Evolutionary conservation across 2,113 vertebrate species (phyloP).

Genomic region (Elephas maximus): DNA sequence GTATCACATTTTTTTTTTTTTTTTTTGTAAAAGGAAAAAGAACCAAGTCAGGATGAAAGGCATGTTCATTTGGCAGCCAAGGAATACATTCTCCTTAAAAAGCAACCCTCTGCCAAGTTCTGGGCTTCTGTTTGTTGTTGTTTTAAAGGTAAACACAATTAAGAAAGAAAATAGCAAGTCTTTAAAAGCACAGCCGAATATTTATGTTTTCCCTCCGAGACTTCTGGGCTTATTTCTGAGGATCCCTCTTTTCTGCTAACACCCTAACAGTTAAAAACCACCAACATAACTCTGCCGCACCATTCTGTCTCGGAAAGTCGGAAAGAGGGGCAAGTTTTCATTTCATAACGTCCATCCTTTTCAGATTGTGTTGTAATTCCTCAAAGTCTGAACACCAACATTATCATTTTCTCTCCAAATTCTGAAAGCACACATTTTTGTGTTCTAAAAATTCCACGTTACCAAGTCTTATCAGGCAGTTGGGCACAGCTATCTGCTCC

Average conservation of each 20-base stretch:
- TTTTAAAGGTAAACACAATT: conserved; percentile 82
- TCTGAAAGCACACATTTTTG: neutral
- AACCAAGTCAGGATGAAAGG: conserved; percentile 56
- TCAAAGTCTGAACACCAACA: conserved; percentile 12
- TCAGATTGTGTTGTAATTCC: neutral
- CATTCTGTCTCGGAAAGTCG: neutral
- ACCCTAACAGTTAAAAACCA: conserved; percentile 30
- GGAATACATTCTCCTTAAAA: conserved; percentile 65
- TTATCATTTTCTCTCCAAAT: conserved; percentile 51
- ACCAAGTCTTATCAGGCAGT: conserved; percentile 9
- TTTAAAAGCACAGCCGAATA: conserved; percentile 78
- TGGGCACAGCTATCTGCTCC: neutral
- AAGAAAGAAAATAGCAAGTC: conserved; percentile 76
- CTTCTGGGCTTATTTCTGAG: conserved; percentile 77
- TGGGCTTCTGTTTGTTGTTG: conserved; percentile 81
- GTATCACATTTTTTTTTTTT: neutral
- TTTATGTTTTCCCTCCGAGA: conserved; percentile 73
- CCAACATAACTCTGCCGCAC: conserved; percentile 15
- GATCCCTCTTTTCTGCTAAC: conserved; percentile 35
- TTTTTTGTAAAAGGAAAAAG: neutral
- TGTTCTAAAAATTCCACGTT: conserved; percentile 29
- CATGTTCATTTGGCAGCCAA: conserved; percentile 64
- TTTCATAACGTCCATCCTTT: neutral
- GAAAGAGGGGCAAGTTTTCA: neutral
- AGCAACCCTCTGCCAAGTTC: conserved; percentile 75